These are phyloP conservation scores for Oikopleura vanhoeffeni DNA, from an alignment of 23 tunicate species.

Conservation along the genomic window DNA sequence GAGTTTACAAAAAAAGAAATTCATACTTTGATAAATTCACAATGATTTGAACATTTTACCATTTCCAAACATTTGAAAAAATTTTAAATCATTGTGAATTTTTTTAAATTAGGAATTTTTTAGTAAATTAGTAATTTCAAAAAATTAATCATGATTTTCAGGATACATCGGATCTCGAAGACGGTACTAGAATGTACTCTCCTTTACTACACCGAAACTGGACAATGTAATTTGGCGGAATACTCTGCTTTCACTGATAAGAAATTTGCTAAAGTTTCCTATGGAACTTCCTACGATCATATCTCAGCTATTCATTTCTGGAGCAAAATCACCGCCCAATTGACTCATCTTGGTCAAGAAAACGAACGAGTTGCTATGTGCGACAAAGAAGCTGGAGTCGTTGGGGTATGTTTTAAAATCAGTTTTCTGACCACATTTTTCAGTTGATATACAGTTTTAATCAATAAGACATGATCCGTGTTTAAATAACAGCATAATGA, in stretches of 20 bases:
- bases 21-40: too few species aligned
- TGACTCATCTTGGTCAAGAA: not conserved
- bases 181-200: not conserved
- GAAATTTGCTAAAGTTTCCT: not conserved
- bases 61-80: too few species aligned
- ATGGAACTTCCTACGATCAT: not conserved
- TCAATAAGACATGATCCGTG: too few species aligned
- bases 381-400: not conserved
- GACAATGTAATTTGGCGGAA: not conserved
- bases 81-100: too few species aligned
- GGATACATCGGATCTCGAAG: not conserved
- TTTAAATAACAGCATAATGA: too few species aligned
- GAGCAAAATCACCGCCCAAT: not conserved
- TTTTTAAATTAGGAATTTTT: too few species aligned
- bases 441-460: too few species aligned
- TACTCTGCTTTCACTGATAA: not conserved
- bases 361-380: not conserved
- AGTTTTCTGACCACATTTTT: too few species aligned
- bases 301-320: not conserved
- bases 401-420: not conserved
- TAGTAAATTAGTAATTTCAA: too few species aligned
- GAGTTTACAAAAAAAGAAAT: too few species aligned
- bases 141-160: too few species aligned
- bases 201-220: not conserved
- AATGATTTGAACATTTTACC: too few species aligned